Evolutionary conservation across 2,797 vertebrate species (phyloP).

Genomic region (Parauchenoglanis punctatus): DNA sequence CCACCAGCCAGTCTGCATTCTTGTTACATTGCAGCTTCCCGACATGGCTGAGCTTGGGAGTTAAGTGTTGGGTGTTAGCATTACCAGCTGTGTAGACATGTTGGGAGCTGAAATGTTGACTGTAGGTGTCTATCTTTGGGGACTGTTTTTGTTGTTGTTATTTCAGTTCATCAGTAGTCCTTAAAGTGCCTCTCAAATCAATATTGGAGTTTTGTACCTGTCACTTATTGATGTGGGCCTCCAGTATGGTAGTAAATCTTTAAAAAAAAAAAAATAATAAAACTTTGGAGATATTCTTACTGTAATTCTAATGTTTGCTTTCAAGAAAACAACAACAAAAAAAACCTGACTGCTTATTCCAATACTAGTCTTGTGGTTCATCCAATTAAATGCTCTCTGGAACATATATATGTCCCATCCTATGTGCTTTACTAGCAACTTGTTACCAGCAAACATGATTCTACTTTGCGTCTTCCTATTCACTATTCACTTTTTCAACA

Average conservation of each 20-base stretch:
- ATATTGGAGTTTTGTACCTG: not conserved
- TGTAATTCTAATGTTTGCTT: not conserved
- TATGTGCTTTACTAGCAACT: not conserved
- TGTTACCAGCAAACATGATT: not conserved
- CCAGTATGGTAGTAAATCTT: not conserved
- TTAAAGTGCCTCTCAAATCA: not conserved
- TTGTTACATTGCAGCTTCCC: not conserved
- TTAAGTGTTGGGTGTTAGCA: not conserved
- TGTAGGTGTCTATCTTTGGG: not conserved
- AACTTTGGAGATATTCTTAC: too few species aligned
- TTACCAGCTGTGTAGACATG: constrained; percentile 16
- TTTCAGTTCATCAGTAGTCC: not conserved
- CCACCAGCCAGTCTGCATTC: constrained; percentile 7
- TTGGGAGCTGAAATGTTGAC: constrained; percentile 5
- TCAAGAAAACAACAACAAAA: not conserved
- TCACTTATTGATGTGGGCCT: not conserved
- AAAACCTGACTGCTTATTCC: not conserved
- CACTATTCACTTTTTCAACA: not conserved
- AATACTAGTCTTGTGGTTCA: not conserved
- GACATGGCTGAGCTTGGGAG: not conserved
- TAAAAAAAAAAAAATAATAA: too few species aligned
- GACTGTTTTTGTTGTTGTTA: not conserved
- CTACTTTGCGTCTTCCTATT: not conserved
- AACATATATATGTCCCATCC: too few species aligned
- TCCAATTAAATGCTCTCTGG: not conserved